Conservation (phyloP, 2,797 vertebrate species). For the Gymnopithys bicolor region DNA sequence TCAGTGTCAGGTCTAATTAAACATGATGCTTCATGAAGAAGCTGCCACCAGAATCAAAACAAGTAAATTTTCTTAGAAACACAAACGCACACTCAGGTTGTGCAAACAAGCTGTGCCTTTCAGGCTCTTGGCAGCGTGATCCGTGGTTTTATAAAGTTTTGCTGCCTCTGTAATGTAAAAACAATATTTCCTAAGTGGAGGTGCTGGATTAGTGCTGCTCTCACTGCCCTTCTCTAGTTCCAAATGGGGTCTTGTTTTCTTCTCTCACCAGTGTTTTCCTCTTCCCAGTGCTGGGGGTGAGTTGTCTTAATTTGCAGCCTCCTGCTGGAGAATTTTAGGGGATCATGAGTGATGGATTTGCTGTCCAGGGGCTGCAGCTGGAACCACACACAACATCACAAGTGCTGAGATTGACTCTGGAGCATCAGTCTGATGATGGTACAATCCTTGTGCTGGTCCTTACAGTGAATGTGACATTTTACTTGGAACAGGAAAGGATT, state of each 20-base stretch:
- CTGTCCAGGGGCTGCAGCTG: neutral
- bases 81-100: slow-evolving; percentile 14
- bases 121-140: neutral
- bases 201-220: neutral
- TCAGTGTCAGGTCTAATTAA: slow-evolving; percentile 12
- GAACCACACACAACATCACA: accelerated
- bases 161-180: neutral
- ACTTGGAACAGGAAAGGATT: neutral
- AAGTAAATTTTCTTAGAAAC: neutral
- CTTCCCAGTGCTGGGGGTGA: neutral
- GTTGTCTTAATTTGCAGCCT: neutral
- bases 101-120: neutral
- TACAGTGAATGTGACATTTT: neutral
- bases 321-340: accelerated
- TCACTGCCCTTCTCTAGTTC: neutral
- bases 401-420: neutral
- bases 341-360: neutral
- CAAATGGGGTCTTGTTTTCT: neutral
- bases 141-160: neutral
- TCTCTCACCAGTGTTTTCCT: neutral
- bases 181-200: neutral
- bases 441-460: neutral
- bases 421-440: neutral
- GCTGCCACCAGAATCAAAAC: slow-evolving; percentile 38
- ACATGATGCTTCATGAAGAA: neutral